These are phyloP conservation scores for Harlomillsia oculata DNA, from an alignment of 1,140 invertebrate species.

Conservation along the genomic window DNA sequence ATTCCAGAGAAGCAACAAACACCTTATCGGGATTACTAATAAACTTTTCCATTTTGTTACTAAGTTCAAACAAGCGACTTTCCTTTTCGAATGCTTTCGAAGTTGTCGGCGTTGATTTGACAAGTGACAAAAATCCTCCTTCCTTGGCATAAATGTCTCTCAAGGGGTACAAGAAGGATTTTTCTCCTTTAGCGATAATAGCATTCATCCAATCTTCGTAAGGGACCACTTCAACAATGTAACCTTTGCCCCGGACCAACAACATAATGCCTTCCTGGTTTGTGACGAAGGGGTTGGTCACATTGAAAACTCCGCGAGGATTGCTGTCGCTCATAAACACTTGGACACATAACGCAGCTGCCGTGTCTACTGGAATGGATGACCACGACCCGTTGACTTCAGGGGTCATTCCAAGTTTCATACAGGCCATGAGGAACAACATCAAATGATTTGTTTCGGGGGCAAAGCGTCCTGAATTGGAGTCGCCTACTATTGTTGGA, in stretches of 20 bases:
- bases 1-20: background rate
- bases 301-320: background rate
- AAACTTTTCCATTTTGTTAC: background rate
- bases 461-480: background rate
- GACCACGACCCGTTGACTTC: background rate
- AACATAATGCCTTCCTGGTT: background rate
- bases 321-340: background rate
- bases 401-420: constrained; percentile 1
- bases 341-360: background rate
- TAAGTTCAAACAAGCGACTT: background rate
- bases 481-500: constrained; percentile 15
- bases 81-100: background rate
- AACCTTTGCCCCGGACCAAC: background rate
- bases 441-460: constrained; percentile 10
- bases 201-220: background rate
- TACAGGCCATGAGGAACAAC: constrained; percentile 9
- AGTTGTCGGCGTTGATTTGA: background rate
- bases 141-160: constrained; percentile 3
- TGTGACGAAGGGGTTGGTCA: background rate
- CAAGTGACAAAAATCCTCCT: background rate
- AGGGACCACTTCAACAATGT: background rate
- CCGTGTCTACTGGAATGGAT: background rate
- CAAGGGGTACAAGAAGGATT: background rate
- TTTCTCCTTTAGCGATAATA: background rate
- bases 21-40: background rate